Base-by-base conservation (phyloP, 1,140 invertebrate species). In the Pinna nobilis region DNA sequence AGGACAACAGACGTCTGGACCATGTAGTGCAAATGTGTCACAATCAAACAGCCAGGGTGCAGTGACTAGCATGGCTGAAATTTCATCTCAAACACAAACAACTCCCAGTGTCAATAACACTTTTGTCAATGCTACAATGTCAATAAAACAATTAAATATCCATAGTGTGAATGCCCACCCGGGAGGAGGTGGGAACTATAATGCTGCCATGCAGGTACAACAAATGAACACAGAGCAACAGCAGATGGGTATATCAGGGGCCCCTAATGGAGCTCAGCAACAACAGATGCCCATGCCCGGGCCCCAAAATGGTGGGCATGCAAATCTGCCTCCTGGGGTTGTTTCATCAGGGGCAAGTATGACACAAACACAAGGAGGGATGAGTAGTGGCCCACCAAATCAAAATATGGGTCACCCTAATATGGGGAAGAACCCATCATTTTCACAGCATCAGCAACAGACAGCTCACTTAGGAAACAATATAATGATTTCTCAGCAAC, bases 91-190 rank as follows among this genome's bases (percentile, higher is more conserved):
- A 51, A 75, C 73, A 57, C 65, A 77, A 41, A 68, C 66, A 30
- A 87, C 89, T 25, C 90, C 89, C 61, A 90, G 86, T 78, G 89
- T 91, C 23, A 91, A 91, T 79, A 91, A 91, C 78, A 90, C 90
- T 11, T 91, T 88, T 82, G 90, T 90, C 11, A 91, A 90, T 84
- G 87, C 88, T 20, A 90, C 89, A 39, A 90, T 91, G 88, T 90
- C 90, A 47, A 91, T 91, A 50, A 88, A 90, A 70, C 90, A 91
- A 74, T 83, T 91, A 64, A 91, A 91, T 78, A 91, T 91, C 75
- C 90, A 91, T 81, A 90, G 88, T 81, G 88, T 88, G 67, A 82
- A 86, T 59, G 72, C 77, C 33, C 57, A 67, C 28, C 64, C 55
- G 39, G 76, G 74, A 37, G 75, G 68, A 4, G 80, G 75, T 55